Conservation (phyloP, 2,113 vertebrate genomes). For the Amazona vittata region DNA sequence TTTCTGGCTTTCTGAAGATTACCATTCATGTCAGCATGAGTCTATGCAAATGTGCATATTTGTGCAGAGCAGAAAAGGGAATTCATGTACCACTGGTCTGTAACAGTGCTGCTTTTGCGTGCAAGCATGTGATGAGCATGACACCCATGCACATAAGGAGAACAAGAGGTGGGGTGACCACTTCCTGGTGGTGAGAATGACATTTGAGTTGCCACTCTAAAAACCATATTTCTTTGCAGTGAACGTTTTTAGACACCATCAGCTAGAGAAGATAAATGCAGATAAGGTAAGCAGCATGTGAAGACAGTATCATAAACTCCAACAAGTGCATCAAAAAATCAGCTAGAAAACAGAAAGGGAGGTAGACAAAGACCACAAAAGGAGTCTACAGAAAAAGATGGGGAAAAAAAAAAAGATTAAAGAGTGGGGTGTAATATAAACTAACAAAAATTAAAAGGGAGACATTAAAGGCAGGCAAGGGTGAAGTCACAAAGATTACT, state of each 20-base stretch:
- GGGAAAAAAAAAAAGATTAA: not conserved
- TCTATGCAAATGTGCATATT: not conserved
- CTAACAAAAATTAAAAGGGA: not conserved
- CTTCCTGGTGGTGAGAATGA: not conserved
- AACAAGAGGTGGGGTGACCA: not conserved
- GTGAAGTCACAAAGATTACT: not conserved
- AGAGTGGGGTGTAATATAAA: not conserved
- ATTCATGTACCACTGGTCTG: not conserved
- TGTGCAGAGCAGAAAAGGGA: not conserved
- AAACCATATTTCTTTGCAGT: accelerated
- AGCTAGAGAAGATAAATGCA: not conserved
- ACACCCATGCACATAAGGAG: not conserved
- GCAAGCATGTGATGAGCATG: accelerated
- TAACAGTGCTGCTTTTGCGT: accelerated
- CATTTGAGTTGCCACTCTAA: not conserved
- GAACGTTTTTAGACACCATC: not conserved
- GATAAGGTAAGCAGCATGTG: not conserved
- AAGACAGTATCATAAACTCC: not conserved
- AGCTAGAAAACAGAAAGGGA: not conserved
- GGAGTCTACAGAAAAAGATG: not conserved
- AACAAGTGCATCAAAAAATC: not conserved
- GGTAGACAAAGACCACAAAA: not conserved
- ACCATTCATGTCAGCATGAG: not conserved
- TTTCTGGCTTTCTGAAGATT: not conserved
- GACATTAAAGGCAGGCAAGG: not conserved